Evolutionary conservation across 2,797 vertebrate genomes (phyloP).

Genomic region (Sebastes miniatus): DNA sequence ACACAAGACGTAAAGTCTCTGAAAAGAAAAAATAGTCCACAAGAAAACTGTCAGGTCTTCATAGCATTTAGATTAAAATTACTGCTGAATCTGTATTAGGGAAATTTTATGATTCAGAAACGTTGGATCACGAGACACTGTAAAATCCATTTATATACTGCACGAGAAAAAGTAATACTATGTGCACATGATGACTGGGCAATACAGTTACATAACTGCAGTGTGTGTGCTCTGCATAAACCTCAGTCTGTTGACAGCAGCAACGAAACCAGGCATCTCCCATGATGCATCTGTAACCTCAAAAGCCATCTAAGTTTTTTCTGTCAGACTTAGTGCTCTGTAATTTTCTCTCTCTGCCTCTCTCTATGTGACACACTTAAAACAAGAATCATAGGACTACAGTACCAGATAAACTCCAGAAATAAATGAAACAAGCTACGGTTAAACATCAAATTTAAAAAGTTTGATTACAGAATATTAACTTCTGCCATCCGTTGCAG

Average conservation of each 20-base stretch:
- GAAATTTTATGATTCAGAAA: not conserved
- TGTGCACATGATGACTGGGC: conserved; percentile 30
- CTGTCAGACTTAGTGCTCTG: conserved; percentile 48
- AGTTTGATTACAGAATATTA: conserved; percentile 13
- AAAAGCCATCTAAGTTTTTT: conserved; percentile 57
- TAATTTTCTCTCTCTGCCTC: conserved; percentile 56
- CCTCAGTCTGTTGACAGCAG: conserved; percentile 46
- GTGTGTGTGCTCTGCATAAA: conserved; percentile 25
- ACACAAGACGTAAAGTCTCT: not conserved
- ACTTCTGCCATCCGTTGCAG: conserved; percentile 77
- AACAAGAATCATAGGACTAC: conserved; percentile 47
- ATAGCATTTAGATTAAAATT: not conserved
- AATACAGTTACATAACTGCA: conserved; percentile 40
- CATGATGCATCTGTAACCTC: conserved; percentile 78
- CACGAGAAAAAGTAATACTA: conserved; percentile 20
- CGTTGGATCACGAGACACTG: not conserved
- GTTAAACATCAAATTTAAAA: not conserved
- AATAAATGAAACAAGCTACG: not conserved
- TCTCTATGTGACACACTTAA: conserved; percentile 37
- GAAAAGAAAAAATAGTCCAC: not conserved
- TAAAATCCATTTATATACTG: conserved; percentile 17
- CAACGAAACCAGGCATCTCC: conserved; percentile 61
- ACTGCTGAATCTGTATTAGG: not conserved
- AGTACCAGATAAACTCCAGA: conserved; percentile 18
- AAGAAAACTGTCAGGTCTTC: not conserved